These are phyloP conservation scores for Cassiopea xamachana DNA, from an alignment of 30 jellyfish, hydroid and myxozoan genomes.

Conservation along the genomic window DNA sequence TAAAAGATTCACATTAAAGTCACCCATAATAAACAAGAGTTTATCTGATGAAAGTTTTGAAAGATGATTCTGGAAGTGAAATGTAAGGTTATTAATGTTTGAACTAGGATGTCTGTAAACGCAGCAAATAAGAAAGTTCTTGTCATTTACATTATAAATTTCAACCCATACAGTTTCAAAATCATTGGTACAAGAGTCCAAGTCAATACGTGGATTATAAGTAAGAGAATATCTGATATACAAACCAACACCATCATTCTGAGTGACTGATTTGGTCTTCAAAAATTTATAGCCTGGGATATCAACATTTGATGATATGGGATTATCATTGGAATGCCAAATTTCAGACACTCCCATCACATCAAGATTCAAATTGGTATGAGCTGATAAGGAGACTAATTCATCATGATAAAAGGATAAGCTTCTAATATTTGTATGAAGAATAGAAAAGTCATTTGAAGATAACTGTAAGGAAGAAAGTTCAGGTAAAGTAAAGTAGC, in stretches of 20 bases:
- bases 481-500: conserved; percentile 23
- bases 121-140: conserved; percentile 1
- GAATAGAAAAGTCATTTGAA: neutral
- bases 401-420: too few species aligned
- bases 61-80: too few species aligned
- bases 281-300: conserved; percentile 46
- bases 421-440: too few species aligned
- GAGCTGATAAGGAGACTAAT: too few species aligned
- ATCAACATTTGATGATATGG: conserved; percentile 41
- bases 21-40: too few species aligned
- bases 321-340: conserved; percentile 47
- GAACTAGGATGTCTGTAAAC: too few species aligned
- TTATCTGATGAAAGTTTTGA: too few species aligned
- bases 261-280: conserved; percentile 36
- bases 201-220: conserved; percentile 43
- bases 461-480: conserved; percentile 4
- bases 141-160: conserved; percentile 32
- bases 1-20: too few species aligned
- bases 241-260: conserved; percentile 65
- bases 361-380: too few species aligned
- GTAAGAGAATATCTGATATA: conserved; percentile 38
- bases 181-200: conserved; percentile 15
- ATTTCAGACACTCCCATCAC: conserved; percentile 19
- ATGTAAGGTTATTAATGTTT: too few species aligned
- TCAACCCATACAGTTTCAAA: neutral